phyloP scores from a whole-genome alignment of 2,113 vertebrate species.

The Cephalopterus ornatus region DNA sequence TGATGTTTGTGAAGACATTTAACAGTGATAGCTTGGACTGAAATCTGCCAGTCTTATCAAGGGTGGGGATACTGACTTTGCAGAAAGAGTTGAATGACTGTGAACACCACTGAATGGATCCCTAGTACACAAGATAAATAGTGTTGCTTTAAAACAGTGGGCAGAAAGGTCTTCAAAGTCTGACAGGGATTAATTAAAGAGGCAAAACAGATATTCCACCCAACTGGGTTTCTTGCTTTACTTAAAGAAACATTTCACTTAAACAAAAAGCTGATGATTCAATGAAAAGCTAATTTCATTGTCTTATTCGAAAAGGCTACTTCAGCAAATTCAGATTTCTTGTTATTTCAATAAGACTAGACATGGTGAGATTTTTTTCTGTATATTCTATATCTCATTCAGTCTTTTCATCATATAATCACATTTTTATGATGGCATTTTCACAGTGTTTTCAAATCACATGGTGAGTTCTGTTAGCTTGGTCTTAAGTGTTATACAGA shows the following conservation, averaged over 20 bases:
- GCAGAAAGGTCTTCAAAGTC: constrained; percentile 25
- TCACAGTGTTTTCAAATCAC: not conserved
- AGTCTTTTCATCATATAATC: not conserved
- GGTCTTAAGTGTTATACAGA: not conserved
- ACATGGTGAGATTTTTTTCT: not conserved
- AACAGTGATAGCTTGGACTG: not conserved
- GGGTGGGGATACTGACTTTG: not conserved
- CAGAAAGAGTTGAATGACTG: not conserved
- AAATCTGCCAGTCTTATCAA: constrained; percentile 32
- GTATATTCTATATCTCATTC: not conserved
- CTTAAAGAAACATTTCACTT: constrained; percentile 32
- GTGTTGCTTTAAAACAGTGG: constrained; percentile 23
- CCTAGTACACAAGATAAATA: constrained; percentile 31
- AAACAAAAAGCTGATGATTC: not conserved
- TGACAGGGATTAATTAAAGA: constrained; percentile 54
- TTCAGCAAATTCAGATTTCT: not conserved
- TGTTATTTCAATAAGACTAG: not conserved
- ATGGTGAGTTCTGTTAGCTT: not conserved
- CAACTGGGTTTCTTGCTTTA: constrained; percentile 19
- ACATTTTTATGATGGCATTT: not conserved
- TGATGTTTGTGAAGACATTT: not conserved
- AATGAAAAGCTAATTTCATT: not conserved
- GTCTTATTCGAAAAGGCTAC: not conserved
- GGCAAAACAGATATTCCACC: constrained; percentile 33
- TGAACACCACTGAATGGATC: not conserved